Conservation (phyloP, 2,113 vertebrate genomes). For the Oxyura jamaicensis region DNA sequence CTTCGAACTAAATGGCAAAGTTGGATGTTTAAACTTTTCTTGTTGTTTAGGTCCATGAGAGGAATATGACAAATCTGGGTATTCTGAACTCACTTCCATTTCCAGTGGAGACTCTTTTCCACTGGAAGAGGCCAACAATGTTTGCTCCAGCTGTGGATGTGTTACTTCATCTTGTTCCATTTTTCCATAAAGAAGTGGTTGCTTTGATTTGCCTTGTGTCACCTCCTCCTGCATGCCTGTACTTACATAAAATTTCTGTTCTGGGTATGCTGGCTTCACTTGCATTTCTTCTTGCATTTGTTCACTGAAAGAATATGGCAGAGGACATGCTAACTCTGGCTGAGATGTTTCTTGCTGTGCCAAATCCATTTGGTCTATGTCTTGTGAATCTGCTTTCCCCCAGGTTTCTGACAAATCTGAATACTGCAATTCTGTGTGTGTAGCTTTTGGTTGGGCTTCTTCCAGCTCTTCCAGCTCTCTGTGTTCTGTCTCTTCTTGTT, state of each 20-base stretch:
- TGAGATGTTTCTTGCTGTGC: not conserved
- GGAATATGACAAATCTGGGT: not conserved
- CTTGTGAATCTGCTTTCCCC: not conserved
- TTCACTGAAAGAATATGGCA: not conserved
- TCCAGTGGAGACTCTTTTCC: not conserved
- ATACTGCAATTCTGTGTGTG: not conserved
- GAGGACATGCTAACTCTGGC: not conserved
- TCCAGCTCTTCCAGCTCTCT: not conserved
- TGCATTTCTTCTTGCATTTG: slow-evolving; percentile 2
- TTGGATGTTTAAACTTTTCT: not conserved
- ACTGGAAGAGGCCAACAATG: not conserved
- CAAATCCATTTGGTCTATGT: not conserved
- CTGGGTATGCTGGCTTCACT: not conserved
- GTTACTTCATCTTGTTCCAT: not conserved
- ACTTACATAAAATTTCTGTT: not conserved
- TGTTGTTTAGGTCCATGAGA: not conserved
- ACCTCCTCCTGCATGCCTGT: not conserved
- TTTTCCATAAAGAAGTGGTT: not conserved
- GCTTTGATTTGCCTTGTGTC: not conserved
- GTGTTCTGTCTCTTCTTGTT: not conserved
- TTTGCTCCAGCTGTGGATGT: not conserved
- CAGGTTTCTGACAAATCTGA: not conserved
- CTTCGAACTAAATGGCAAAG: not conserved
- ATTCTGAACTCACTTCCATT: slow-evolving; percentile 3
- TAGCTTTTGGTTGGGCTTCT: not conserved